Evolutionary conservation across 2,797 vertebrate species (phyloP).

Genomic region (Monodelphis domestica): DNA sequence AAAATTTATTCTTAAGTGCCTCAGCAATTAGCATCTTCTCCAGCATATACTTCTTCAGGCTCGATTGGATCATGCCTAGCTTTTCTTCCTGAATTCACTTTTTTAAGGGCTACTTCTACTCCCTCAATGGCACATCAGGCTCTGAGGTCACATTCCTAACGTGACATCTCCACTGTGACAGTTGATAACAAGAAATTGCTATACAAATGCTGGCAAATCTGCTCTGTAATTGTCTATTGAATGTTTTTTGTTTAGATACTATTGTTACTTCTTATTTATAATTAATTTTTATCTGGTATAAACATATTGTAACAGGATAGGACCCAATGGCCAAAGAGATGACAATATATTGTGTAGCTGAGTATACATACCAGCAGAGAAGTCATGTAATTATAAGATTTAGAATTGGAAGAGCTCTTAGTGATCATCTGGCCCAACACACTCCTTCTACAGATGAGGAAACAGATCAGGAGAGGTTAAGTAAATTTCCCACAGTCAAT

Average conservation of each 20-base stretch:
- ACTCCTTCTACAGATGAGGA: not conserved
- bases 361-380: not conserved
- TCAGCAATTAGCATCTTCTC: not conserved
- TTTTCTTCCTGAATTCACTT: not conserved
- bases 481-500: not conserved
- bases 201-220: not conserved
- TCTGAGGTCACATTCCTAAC: not conserved
- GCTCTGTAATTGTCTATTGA: not conserved
- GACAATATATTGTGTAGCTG: not conserved
- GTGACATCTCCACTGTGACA: not conserved
- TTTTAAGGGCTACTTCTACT: not conserved
- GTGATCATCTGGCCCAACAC: not conserved
- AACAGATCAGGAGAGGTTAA: not conserved
- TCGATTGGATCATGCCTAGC: not conserved
- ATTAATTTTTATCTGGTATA: not conserved
- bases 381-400: not conserved
- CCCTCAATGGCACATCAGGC: not conserved
- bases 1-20: not conserved
- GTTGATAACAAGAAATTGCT: not conserved
- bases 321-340: not conserved
- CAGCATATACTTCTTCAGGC: not conserved
- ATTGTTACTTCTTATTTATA: not conserved
- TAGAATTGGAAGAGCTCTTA: not conserved
- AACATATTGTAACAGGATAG: not conserved
- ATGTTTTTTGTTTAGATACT: not conserved